Evolutionary conservation across 2,113 vertebrate species (phyloP).

Genomic region (Thamnaconus septentrionalis): DNA sequence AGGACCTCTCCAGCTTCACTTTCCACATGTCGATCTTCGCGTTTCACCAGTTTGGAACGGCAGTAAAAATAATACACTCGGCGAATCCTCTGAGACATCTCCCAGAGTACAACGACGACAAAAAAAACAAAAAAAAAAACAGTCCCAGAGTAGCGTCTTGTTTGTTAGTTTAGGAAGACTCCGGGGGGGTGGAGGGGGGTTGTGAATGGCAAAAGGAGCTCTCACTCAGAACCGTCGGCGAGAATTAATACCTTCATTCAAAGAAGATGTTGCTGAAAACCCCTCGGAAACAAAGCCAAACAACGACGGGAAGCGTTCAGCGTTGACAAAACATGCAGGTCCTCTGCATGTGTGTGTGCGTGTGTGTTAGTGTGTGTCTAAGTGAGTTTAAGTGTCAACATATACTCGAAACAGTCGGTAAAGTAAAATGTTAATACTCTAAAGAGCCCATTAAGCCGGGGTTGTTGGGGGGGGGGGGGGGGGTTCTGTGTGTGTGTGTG

Average conservation of each 20-base stretch:
- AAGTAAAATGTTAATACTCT: constrained; percentile 67
- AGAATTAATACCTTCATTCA: constrained; percentile 27
- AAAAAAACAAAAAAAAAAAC: constrained; percentile 26
- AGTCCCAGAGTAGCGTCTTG: not conserved
- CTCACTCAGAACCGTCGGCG: not conserved
- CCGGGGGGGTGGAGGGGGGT: too few species aligned
- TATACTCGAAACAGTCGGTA: constrained; percentile 40
- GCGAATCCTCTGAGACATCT: constrained; percentile 27
- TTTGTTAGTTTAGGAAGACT: constrained; percentile 1
- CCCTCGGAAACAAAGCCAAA: constrained; percentile 37
- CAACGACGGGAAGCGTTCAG: constrained; percentile 15
- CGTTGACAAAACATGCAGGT: constrained; percentile 10
- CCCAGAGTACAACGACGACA: constrained; percentile 11
- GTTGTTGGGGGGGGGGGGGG: too few species aligned
- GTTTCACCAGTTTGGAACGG: constrained; percentile 41
- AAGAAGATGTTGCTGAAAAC: constrained; percentile 40
- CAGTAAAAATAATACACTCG: constrained; percentile 41
- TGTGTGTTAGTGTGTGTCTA: not conserved
- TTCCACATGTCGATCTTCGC: constrained; percentile 49
- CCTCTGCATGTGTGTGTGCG: not conserved
- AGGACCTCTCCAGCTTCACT: constrained; percentile 47
- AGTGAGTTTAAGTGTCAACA: constrained; percentile 24
- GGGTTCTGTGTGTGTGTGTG: too few species aligned
- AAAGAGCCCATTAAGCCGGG: constrained; percentile 66
- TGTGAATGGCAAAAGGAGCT: not conserved